phyloP scores from a whole-genome alignment of 2,888 invertebrate genomes.

The Synergus itoensis region DNA sequence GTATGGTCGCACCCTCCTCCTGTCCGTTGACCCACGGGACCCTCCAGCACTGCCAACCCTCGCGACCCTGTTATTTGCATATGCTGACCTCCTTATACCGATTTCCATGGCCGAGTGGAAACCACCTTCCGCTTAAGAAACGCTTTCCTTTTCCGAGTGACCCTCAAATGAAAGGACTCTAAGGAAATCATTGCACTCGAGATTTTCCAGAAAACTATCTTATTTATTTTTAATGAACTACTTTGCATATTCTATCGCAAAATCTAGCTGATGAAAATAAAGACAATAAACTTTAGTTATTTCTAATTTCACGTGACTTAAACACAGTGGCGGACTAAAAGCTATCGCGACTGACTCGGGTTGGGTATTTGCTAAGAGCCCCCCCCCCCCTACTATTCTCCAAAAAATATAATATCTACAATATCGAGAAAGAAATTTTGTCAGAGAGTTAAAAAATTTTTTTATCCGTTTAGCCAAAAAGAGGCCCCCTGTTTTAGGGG shows the following conservation, averaged over 20 bases:
- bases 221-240: not conserved
- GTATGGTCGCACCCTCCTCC: slow-evolving; percentile 56
- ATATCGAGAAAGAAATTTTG: no score
- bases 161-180: not conserved
- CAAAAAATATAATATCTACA: no score
- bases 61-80: slow-evolving; percentile 71
- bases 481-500: no score
- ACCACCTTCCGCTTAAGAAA: slow-evolving; percentile 49
- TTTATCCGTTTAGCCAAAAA: no score
- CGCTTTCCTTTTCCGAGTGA: slow-evolving; percentile 12
- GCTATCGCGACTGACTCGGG: no score
- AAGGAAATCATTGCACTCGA: slow-evolving; percentile 1
- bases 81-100: slow-evolving; percentile 68
- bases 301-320: no score
- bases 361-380: no score
- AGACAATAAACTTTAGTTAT: not conserved
- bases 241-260: not conserved
- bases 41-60: slow-evolving; percentile 61
- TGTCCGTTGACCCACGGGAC: slow-evolving; percentile 62
- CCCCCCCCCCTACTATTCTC: no score
- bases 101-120: slow-evolving; percentile 64
- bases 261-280: not conserved
- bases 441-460: no score
- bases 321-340: no score
- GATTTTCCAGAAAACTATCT: not conserved